Base-by-base conservation (phyloP, 2,888 invertebrate species). In the Erebia ligea region DNA sequence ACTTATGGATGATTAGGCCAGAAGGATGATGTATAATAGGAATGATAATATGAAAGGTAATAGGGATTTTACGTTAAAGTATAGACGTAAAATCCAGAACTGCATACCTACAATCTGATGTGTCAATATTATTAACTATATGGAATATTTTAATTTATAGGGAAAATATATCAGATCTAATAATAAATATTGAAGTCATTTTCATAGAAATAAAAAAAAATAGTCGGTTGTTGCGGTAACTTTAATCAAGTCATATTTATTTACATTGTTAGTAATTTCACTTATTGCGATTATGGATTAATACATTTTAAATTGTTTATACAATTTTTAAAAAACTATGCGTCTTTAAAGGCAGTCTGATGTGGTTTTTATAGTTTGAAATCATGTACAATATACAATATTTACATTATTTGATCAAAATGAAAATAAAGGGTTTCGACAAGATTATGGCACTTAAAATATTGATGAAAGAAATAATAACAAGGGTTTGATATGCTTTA, bases 171-270 rank as follows among this genome's bases (percentile, higher is more conserved):
- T n/a, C n/a, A n/a, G n/a, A n/a, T n/a, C n/a, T n/a, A n/a, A n/a
- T n/a, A n/a, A n/a, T n/a, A n/a, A n/a, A n/a, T n/a, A n/a, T n/a
- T n/a, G n/a, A 34, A 34, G 34, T 34, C 34, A 6, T 34, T 34
- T 34, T 25, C 3, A n/a, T 25, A 25, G 4, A 13, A 10, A 17
- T 19, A 19, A 10, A 42, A 48, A 62, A 48, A 25, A 17, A 54
- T 25, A 19, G 13, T 56, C 9, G n/a, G 63, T 56, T 67, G 45
- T 17, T 64, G 59, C 65, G 59, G 67, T 73, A 70, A 70, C 67
- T 73, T 70, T 73, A 73, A 72, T 67, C 63, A 67, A 67, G 67
- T 72, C 63, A 58, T 66, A 67, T 62, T 62, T 66, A 67, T 62
- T 66, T 69, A 69, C 69, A 72, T 67, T 69, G 11, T 64, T 40